These are phyloP conservation scores for Drosophila tsacasi DNA, from an alignment of 1,140 invertebrate genomes.

Conservation along the genomic window DNA sequence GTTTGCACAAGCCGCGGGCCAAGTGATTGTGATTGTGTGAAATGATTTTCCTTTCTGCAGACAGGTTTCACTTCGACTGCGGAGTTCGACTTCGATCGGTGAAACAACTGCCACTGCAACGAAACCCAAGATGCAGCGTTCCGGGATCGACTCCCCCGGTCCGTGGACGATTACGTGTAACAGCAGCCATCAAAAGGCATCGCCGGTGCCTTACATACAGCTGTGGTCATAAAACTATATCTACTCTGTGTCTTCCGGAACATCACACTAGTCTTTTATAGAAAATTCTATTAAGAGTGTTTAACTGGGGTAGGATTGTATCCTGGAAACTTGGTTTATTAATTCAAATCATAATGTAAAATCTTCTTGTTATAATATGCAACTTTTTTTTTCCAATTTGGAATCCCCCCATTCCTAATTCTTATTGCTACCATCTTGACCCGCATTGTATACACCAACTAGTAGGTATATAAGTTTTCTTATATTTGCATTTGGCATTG, in stretches of 20 bases:
- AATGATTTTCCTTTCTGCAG: constrained; percentile 80
- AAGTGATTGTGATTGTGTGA: constrained; percentile 71
- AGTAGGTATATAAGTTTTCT: constrained; percentile 39
- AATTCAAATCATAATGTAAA: background rate
- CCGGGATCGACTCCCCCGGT: constrained; percentile 72
- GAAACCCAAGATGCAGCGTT: constrained; percentile 44
- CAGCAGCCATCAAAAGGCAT: constrained; percentile 61
- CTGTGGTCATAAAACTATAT: constrained; percentile 7
- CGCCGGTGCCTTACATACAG: constrained; percentile 55
- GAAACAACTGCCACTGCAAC: constrained; percentile 50
- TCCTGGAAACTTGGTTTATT: background rate
- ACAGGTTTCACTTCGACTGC: constrained; percentile 72
- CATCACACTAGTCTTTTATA: too few relatives aligned
- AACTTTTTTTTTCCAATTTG: background rate
- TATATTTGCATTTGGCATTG: constrained; percentile 80
- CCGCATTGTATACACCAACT: constrained; percentile 27
- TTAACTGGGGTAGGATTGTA: background rate
- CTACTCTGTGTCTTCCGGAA: background rate
- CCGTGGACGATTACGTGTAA: constrained; percentile 73
- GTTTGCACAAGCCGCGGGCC: constrained; percentile 72
- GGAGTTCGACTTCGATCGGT: constrained; percentile 38
- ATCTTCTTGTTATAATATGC: too few relatives aligned
- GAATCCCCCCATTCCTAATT: background rate
- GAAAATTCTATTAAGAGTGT: background rate
- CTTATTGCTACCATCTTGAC: background rate